Conservation (phyloP, 1,140 invertebrate species). For the Drosophila mauritiana region DNA sequence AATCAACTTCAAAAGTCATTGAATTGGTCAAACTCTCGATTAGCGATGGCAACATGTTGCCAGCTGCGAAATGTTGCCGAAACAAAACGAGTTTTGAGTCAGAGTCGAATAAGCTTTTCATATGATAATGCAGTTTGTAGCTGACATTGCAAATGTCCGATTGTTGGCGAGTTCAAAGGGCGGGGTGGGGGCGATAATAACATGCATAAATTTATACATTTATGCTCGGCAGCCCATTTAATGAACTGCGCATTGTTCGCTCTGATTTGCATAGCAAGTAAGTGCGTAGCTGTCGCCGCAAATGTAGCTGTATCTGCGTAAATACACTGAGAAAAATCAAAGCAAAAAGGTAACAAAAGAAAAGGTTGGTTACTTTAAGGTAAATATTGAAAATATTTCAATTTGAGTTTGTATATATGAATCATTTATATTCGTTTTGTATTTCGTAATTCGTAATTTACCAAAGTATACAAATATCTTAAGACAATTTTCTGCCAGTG, state of each 20-base stretch:
- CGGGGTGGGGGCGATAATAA: conserved; percentile 42
- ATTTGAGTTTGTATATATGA: no score
- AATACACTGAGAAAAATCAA: background rate
- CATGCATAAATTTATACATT: conserved; percentile 68
- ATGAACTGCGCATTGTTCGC: conserved; percentile 73
- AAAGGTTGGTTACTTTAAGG: background rate
- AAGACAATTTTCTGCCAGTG: background rate
- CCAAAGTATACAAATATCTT: no score
- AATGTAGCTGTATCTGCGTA: conserved; percentile 8
- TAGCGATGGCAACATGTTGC: conserved; percentile 30
- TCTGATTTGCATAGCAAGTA: conserved; percentile 45
- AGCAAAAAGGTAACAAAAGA: no score
- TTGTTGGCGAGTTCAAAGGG: background rate
- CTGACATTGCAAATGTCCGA: conserved; percentile 55
- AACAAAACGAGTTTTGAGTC: conserved; percentile 46
- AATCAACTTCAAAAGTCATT: conserved; percentile 11
- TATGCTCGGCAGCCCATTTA: conserved; percentile 61
- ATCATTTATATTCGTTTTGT: no score
- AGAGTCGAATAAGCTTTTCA: conserved; percentile 17
- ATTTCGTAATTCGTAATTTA: no score
- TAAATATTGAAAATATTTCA: background rate
- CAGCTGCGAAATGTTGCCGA: conserved; percentile 18
- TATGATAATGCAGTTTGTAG: conserved; percentile 47
- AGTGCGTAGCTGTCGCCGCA: conserved; percentile 12
- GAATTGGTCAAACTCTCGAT: conserved; percentile 6